Evolutionary conservation across 2,888 invertebrate genomes (phyloP).

Genomic region (Dioctria linearis): DNA sequence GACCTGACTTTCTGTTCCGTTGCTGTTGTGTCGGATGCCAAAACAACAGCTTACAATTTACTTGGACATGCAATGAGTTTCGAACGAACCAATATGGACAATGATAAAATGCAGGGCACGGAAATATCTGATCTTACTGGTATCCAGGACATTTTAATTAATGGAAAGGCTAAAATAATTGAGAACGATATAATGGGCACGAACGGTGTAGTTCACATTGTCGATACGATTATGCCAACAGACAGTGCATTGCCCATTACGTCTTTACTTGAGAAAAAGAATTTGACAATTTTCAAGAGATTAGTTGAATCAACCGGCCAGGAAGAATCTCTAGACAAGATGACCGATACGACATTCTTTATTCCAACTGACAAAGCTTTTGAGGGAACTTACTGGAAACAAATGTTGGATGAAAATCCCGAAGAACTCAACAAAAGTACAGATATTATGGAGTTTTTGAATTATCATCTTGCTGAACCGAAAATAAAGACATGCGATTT

Average conservation of each 20-base stretch:
- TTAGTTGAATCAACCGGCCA: constrained; percentile 74
- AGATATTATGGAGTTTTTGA: constrained; percentile 75
- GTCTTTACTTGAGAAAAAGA: constrained; percentile 74
- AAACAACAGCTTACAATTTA: constrained; percentile 69
- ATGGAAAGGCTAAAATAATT: constrained; percentile 74
- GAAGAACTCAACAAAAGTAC: constrained; percentile 67
- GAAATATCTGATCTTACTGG: constrained; percentile 71
- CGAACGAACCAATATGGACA: constrained; percentile 69
- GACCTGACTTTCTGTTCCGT: constrained; percentile 78
- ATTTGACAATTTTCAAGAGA: constrained; percentile 75
- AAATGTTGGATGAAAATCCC: constrained; percentile 67
- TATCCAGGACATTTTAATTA: constrained; percentile 74
- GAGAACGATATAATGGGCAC: constrained; percentile 78
- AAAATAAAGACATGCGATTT: constrained; percentile 74
- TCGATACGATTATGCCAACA: constrained; percentile 78
- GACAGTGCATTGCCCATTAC: constrained; percentile 72
- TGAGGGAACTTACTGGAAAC: constrained; percentile 69
- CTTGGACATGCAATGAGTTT: constrained; percentile 68
- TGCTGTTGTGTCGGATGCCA: constrained; percentile 73
- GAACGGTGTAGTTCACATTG: constrained; percentile 82
- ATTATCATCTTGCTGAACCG: constrained; percentile 76
- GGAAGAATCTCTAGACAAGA: constrained; percentile 73
- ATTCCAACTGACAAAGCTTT: constrained; percentile 79
- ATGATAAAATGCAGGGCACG: constrained; percentile 72
- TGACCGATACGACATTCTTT: constrained; percentile 76